A percentile compares a stretch with the other conserved stretches of the same genome.
These are phyloP conservation scores for Danaus chrysippus DNA, from an alignment of 2,888 invertebrate genomes.

Conservation along the genomic window DNA sequence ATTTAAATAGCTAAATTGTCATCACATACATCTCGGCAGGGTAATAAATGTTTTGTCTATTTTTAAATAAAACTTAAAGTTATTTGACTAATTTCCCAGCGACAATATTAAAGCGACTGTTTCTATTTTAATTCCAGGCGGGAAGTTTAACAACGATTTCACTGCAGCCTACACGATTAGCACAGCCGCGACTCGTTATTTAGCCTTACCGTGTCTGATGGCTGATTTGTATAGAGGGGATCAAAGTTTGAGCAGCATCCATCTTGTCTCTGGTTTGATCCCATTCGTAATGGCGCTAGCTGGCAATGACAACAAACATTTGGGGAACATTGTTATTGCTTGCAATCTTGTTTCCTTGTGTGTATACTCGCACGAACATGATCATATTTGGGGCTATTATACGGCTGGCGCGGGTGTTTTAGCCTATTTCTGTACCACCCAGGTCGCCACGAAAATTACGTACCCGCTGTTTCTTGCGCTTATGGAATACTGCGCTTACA, in stretches of 20 bases:
- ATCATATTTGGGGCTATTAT: slow-evolving; percentile 57
- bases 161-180: slow-evolving; percentile 48
- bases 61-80: background rate
- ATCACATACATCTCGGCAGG: too few relatives aligned
- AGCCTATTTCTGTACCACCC: slow-evolving; percentile 50
- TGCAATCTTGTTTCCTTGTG: slow-evolving; percentile 55
- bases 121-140: slow-evolving; percentile 43
- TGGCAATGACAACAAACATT: slow-evolving; percentile 46
- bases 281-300: slow-evolving; percentile 55
- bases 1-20: too few relatives aligned
- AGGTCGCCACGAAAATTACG: slow-evolving; percentile 42
- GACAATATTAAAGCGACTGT: background rate
- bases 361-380: slow-evolving; percentile 45
- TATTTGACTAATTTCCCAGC: background rate
- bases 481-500: slow-evolving; percentile 60
- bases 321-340: slow-evolving; percentile 54
- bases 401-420: slow-evolving; percentile 53
- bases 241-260: slow-evolving; percentile 42
- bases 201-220: slow-evolving; percentile 61
- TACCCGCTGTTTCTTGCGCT: slow-evolving; percentile 56
- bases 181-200: slow-evolving; percentile 50
- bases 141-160: slow-evolving; percentile 50
- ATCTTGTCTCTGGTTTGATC: slow-evolving; percentile 56
- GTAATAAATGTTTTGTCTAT: background rate
- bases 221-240: slow-evolving; percentile 54